phyloP scores from a whole-genome alignment of 2,797 vertebrate genomes.

The Enteromius trimaculatus region DNA sequence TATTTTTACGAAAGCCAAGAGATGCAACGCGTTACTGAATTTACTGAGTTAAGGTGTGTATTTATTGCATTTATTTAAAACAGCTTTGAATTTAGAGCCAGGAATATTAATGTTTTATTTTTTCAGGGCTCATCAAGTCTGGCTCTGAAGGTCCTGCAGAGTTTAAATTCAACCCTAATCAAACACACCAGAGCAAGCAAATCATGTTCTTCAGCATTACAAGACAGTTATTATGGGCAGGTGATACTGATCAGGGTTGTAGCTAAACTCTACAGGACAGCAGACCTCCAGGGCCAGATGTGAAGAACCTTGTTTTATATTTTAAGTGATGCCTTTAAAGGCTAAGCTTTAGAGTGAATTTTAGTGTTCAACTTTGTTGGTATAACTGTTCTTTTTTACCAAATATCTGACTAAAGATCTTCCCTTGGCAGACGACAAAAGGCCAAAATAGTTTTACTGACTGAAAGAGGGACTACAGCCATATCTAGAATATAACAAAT shows the following conservation, averaged over 20 bases:
- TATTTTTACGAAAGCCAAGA: not conserved
- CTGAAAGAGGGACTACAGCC: not conserved
- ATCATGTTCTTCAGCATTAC: not conserved
- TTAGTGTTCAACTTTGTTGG: not conserved
- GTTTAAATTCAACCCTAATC: not conserved
- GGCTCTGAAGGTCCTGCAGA: not conserved
- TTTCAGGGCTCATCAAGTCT: not conserved
- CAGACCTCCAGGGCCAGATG: not conserved
- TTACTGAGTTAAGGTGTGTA: not conserved
- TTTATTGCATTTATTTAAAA: not conserved
- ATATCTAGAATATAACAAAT: not conserved
- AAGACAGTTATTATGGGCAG: not conserved
- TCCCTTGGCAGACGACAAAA: not conserved
- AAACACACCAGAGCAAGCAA: constrained; percentile 5
- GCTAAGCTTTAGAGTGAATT: not conserved
- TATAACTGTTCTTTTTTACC: not conserved
- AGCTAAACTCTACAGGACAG: not conserved
- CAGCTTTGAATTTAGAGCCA: not conserved
- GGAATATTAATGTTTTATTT: not conserved
- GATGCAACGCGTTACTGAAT: not conserved
- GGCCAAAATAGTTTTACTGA: not conserved
- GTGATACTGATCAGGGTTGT: not conserved
- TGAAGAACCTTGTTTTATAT: not conserved
- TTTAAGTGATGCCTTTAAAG: not conserved
- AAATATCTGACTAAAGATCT: not conserved